A percentile compares a stretch with the other conserved stretches of the same genome.
phyloP scores from a whole-genome alignment of 2,113 vertebrate genomes.

The Sylvietta virens region DNA sequence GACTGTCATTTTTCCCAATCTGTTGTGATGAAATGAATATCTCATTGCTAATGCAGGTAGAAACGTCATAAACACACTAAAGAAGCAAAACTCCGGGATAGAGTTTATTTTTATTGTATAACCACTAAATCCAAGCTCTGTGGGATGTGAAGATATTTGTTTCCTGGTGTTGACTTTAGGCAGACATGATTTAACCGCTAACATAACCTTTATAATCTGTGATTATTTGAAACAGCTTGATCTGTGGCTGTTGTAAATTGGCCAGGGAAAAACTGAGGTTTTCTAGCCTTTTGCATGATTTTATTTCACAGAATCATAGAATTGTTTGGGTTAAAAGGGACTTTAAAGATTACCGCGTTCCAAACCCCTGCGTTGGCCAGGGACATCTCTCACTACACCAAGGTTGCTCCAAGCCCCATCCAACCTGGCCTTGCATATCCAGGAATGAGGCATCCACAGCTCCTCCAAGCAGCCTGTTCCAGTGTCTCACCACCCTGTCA shows the following conservation, averaged over 20 bases:
- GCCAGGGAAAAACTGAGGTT: background rate
- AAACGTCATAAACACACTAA: background rate
- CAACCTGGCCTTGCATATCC: background rate
- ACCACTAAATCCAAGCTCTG: background rate
- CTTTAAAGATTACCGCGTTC: background rate
- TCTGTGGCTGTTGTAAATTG: background rate
- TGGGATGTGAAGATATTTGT: background rate
- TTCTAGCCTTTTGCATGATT: background rate
- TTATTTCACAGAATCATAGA: background rate
- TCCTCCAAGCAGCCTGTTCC: background rate
- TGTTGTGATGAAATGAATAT: background rate
- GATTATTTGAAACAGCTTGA: background rate
- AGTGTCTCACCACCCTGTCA: background rate
- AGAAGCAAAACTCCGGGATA: background rate
- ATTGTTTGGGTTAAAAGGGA: background rate
- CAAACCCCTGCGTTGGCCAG: background rate
- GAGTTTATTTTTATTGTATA: background rate
- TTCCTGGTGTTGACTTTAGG: background rate
- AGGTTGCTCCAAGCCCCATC: background rate
- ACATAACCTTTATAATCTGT: background rate
- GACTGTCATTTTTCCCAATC: background rate
- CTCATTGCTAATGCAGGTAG: background rate
- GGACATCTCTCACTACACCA: background rate
- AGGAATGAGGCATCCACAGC: background rate
- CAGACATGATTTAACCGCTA: background rate